Percentiles rank a stretch among this genome's conserved stretches.
These are phyloP conservation scores for Neuroterus valhalla DNA, from an alignment of 1,140 invertebrate species.

Conservation along the genomic window DNA sequence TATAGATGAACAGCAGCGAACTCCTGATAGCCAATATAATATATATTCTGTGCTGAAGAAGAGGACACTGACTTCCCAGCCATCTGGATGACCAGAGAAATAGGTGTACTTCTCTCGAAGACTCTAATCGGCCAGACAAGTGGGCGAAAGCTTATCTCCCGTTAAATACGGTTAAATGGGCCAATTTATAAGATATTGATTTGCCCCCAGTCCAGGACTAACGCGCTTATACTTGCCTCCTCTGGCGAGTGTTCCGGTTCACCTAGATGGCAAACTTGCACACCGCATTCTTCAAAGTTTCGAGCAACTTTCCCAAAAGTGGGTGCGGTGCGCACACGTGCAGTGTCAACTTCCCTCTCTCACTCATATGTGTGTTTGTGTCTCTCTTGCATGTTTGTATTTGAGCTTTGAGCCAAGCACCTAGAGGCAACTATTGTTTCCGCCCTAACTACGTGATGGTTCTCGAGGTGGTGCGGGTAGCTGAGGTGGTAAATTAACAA, in stretches of 20 bases:
- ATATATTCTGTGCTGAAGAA: neutral
- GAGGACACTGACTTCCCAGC: constrained; percentile 22
- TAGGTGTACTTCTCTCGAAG: constrained; percentile 12
- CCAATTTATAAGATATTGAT: constrained; percentile 47
- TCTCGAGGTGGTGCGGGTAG: constrained; percentile 5
- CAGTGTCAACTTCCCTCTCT: too few species aligned
- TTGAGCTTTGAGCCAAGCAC: neutral
- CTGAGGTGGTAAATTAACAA: constrained; percentile 63
- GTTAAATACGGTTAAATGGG: constrained; percentile 37
- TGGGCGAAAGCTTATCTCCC: constrained; percentile 28
- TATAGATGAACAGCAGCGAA: neutral
- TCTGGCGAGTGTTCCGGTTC: constrained; percentile 22
- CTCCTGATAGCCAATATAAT: neutral
- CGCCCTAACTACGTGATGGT: constrained; percentile 18
- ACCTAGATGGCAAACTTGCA: neutral
- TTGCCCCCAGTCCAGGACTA: constrained; percentile 20
- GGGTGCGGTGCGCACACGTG: too few species aligned
- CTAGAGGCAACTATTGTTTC: constrained; percentile 17
- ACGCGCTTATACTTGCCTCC: constrained; percentile 15
- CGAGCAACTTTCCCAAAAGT: too few species aligned
- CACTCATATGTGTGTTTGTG: too few species aligned
- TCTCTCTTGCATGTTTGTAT: too few species aligned
- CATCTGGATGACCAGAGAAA: constrained; percentile 27
- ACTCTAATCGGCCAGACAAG: constrained; percentile 28
- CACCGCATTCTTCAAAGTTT: too few species aligned